phyloP scores from a whole-genome alignment of 2,797 vertebrate species.

The Bryconaethiops microstoma region DNA sequence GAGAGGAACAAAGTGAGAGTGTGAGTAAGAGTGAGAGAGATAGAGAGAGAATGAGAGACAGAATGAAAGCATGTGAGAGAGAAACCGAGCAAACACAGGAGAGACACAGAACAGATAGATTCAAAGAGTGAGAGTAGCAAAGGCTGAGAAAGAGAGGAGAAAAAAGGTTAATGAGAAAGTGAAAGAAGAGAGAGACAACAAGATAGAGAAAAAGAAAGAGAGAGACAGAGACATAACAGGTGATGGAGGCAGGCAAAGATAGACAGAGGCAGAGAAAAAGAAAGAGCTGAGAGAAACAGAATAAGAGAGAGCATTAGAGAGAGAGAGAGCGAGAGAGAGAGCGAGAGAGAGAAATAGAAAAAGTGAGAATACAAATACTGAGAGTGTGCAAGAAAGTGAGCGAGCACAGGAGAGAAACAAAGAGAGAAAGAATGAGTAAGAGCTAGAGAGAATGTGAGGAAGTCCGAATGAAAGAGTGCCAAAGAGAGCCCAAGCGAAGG shows the following conservation, averaged over 20 bases:
- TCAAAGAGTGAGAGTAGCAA: too few species aligned
- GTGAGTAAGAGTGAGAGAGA: constrained; percentile 41
- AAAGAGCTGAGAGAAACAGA: not conserved
- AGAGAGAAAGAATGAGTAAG: not conserved
- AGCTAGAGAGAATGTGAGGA: not conserved
- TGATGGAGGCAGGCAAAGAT: not conserved
- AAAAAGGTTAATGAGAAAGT: not conserved
- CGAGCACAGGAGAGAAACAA: not conserved
- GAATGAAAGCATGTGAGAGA: not conserved
- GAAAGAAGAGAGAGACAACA: not conserved
- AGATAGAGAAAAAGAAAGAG: not conserved
- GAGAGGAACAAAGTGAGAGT: not conserved
- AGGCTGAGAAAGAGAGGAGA: not conserved
- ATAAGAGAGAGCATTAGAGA: not conserved
- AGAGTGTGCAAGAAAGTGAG: not conserved
- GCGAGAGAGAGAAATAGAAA: not conserved
- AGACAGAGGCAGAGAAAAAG: not conserved
- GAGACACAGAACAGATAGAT: not conserved
- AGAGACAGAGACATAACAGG: too few species aligned
- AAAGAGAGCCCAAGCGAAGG: not conserved
- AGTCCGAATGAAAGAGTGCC: not conserved
- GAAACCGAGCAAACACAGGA: too few species aligned
- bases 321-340: not conserved
- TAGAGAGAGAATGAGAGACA: not conserved
- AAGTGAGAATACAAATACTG: not conserved